A percentile compares a stretch with the other conserved stretches of the same genome.
These are phyloP conservation scores for Anthopleura xanthogrammica DNA, from an alignment of 92 coral and sea anemone genomes.

Conservation along the genomic window DNA sequence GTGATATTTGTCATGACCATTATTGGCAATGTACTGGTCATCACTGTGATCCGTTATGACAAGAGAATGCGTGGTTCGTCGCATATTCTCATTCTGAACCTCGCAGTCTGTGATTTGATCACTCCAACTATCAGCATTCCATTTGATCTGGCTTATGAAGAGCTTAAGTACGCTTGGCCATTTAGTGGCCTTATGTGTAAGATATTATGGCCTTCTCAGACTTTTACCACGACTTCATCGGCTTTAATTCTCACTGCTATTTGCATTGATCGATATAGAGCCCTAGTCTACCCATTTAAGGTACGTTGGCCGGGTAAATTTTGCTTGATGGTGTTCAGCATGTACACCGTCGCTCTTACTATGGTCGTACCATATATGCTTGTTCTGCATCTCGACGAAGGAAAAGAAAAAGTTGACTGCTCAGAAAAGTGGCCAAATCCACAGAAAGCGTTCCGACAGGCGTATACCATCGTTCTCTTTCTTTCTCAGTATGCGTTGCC, in stretches of 20 bases:
- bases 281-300: slow-evolving; percentile 69
- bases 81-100: slow-evolving; percentile 62
- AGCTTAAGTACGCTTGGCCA: slow-evolving; percentile 47
- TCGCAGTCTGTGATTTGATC: slow-evolving; percentile 75
- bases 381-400: slow-evolving; percentile 37
- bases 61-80: slow-evolving; percentile 57
- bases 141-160: slow-evolving; percentile 66
- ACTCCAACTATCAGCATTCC: slow-evolving; percentile 81
- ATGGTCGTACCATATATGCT: slow-evolving; percentile 62
- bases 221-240: slow-evolving; percentile 66
- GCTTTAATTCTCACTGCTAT: slow-evolving; percentile 61
- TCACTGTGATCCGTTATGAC: slow-evolving; percentile 41
- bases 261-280: slow-evolving; percentile 75
- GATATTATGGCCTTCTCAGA: slow-evolving; percentile 74
- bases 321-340: slow-evolving; percentile 12
- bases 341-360: slow-evolving; percentile 43
- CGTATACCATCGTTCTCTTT: slow-evolving; percentile 65
- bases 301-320: slow-evolving; percentile 51
- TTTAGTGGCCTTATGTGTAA: slow-evolving; percentile 62
- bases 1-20: slow-evolving; percentile 54
- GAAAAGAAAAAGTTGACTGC: slow-evolving; percentile 43
- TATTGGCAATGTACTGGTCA: slow-evolving; percentile 67
- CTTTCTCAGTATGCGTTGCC: slow-evolving; percentile 74
- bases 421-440: slow-evolving; percentile 68
- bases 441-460: slow-evolving; percentile 43